These are phyloP conservation scores for Toxotes chatareus DNA, from an alignment of 2,113 vertebrate species.

Conservation along the genomic window DNA sequence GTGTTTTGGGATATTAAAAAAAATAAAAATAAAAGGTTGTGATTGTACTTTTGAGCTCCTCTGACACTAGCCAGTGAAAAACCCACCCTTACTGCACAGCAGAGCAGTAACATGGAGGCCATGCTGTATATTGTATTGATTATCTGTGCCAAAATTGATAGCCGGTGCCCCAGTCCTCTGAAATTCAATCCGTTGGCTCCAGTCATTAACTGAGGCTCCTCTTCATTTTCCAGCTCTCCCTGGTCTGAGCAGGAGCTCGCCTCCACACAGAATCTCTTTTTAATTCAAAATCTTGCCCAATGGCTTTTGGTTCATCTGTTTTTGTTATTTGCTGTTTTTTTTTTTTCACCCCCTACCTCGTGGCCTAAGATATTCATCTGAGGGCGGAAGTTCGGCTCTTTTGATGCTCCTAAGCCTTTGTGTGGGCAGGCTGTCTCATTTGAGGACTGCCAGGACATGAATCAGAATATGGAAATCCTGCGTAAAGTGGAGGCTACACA, in stretches of 20 bases:
- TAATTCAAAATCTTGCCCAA: conserved; percentile 53
- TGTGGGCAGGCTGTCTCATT: conserved; percentile 51
- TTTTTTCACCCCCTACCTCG: conserved; percentile 7
- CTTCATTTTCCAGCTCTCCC: conserved; percentile 41
- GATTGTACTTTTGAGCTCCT: too few species aligned
- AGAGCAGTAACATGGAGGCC: conserved; percentile 32
- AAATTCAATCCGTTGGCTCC: conserved; percentile 70
- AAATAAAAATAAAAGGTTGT: too few species aligned
- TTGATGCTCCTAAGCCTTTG: conserved; percentile 49
- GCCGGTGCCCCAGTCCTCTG: conserved; percentile 45
- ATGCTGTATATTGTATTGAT: conserved; percentile 69
- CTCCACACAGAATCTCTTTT: conserved; percentile 53
- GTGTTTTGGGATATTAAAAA: too few species aligned
- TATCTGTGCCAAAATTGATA: conserved; percentile 71
- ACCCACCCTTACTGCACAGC: conserved; percentile 32
- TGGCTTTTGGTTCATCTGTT: conserved; percentile 55
- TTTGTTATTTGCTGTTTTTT: conserved; percentile 52
- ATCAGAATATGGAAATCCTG: conserved; percentile 55
- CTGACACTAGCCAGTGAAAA: background rate
- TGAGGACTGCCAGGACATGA: conserved; percentile 44
- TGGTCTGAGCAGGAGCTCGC: conserved; percentile 45
- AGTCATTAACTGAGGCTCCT: conserved; percentile 64
- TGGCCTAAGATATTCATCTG: conserved; percentile 45
- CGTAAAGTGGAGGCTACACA: conserved; percentile 15
- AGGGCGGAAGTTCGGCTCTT: conserved; percentile 40